These are phyloP conservation scores for Coluber constrictor DNA, from an alignment of 2,797 vertebrate species.

Conservation along the genomic window DNA sequence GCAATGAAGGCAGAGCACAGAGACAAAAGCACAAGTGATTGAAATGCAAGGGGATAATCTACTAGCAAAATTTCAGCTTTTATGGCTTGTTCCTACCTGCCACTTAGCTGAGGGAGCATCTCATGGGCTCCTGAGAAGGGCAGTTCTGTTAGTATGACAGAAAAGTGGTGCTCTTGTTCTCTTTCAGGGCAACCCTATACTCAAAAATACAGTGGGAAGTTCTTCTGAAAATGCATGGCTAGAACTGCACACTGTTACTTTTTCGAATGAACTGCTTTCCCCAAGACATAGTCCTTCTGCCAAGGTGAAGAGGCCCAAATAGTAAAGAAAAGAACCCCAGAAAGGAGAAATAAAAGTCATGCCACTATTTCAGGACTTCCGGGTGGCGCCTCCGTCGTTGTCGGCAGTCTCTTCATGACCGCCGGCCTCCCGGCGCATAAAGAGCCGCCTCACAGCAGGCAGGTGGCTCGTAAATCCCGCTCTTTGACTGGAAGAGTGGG, in stretches of 20 bases:
- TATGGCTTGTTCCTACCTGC: not conserved
- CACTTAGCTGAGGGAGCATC: constrained; percentile 17
- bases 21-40: constrained; percentile 50
- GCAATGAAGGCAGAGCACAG: constrained; percentile 48
- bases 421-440: no score
- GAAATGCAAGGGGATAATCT: constrained; percentile 44
- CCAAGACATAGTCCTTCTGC: not conserved
- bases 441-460: no score
- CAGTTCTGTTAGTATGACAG: not conserved
- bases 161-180: not conserved
- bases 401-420: no score
- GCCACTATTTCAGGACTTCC: no score
- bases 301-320: not conserved
- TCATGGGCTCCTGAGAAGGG: not conserved
- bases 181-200: not conserved
- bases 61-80: constrained; percentile 50
- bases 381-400: no score
- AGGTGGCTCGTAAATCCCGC: no score
- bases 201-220: not conserved
- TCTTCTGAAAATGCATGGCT: not conserved
- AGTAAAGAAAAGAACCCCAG: not conserved
- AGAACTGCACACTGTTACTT: not conserved
- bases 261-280: not conserved
- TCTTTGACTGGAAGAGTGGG: no score
- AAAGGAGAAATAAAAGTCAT: not conserved